Evolutionary conservation across 2,113 vertebrate species (phyloP).

Genomic region (Callipepla californica): DNA sequence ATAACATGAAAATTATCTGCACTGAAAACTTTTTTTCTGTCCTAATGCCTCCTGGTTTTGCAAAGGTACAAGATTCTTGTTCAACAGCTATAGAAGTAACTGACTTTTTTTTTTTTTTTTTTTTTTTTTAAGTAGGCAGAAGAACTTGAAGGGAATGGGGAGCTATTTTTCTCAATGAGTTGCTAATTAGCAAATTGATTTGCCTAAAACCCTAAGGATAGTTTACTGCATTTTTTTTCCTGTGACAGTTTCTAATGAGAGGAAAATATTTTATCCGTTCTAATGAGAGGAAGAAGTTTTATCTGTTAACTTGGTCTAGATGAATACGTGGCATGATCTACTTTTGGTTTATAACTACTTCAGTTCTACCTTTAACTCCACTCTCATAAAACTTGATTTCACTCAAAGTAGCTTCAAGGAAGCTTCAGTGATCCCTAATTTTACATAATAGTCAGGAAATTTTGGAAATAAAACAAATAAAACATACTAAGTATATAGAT

Average conservation of each 20-base stretch:
- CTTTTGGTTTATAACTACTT: conserved; percentile 45
- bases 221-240: conserved; percentile 51
- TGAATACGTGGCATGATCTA: conserved; percentile 15
- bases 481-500: neutral
- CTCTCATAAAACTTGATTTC: neutral
- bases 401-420: neutral
- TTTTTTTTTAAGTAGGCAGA: neutral
- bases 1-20: neutral
- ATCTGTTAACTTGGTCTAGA: conserved; percentile 1
- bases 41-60: neutral
- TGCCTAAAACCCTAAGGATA: conserved; percentile 20
- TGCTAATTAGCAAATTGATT: conserved; percentile 7
- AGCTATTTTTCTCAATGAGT: neutral
- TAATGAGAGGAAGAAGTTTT: conserved; percentile 49
- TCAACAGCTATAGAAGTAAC: neutral
- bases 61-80: neutral
- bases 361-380: neutral
- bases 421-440: neutral
- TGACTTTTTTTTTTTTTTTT: neutral
- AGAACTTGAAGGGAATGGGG: conserved; percentile 11
- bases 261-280: conserved; percentile 2
- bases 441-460: neutral
- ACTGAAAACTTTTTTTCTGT: neutral
- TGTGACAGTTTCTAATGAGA: conserved; percentile 51
- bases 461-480: neutral